Percentiles rank a stretch among this genome's conserved stretches.
These are phyloP conservation scores for Pachyseris speciosa DNA, from an alignment of 64 coral and sea anemone species.

Conservation along the genomic window DNA sequence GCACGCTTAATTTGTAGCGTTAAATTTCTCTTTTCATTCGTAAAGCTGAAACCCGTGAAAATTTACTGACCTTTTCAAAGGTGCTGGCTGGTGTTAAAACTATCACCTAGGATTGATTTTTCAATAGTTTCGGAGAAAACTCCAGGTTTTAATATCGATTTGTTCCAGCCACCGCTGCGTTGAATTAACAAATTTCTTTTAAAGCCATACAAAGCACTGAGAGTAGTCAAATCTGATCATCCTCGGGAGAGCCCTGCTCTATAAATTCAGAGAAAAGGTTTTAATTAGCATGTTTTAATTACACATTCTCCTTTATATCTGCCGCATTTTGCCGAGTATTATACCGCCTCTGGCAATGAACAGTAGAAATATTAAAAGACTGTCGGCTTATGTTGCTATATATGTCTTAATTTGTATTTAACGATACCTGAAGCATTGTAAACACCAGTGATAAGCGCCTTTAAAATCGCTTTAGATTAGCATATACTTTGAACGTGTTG, in stretches of 20 bases:
- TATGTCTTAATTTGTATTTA: conserved; percentile 16
- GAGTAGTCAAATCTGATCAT: neutral
- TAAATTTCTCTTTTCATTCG: too few relatives aligned
- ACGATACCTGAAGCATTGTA: conserved; percentile 1
- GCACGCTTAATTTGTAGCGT: too few relatives aligned
- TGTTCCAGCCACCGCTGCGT: too few relatives aligned
- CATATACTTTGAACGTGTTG: conserved; percentile 8
- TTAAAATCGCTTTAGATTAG: neutral
- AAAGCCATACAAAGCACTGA: too few relatives aligned
- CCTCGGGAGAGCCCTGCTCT: neutral
- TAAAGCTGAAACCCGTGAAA: too few relatives aligned
- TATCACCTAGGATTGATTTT: too few relatives aligned
- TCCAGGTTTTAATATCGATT: too few relatives aligned
- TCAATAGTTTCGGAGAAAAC: too few relatives aligned
- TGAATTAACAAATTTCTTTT: too few relatives aligned
- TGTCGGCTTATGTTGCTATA: neutral
- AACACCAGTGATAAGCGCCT: neutral
- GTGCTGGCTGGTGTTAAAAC: too few relatives aligned
- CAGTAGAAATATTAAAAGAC: neutral
- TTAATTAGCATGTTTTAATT: conserved; percentile 26
- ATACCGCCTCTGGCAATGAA: conserved; percentile 4
- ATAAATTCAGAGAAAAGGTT: neutral
- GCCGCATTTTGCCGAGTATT: neutral
- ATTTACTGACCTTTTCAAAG: neutral
- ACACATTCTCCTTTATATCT: conserved; percentile 22